A percentile compares a stretch with the other conserved stretches of the same genome.
Conservation (phyloP, 2,888 invertebrate species). For the Anthophora plumipes region DNA sequence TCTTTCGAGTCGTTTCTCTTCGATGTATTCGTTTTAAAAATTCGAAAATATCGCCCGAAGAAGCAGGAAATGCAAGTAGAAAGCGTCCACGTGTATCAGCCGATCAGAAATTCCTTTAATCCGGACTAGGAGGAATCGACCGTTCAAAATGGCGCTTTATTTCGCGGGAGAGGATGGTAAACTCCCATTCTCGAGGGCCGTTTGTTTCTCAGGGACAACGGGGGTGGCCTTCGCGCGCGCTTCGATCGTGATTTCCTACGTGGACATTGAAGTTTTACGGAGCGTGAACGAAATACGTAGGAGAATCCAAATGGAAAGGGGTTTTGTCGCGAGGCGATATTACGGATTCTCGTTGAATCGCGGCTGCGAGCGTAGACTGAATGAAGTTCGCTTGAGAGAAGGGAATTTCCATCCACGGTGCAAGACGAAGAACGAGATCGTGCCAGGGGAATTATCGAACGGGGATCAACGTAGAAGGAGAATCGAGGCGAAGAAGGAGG, state of each 20-base stretch:
- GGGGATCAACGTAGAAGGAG: not conserved
- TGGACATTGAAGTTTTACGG: slow-evolving; percentile 67
- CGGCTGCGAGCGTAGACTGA: slow-evolving; percentile 33
- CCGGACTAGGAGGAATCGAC: slow-evolving; percentile 8
- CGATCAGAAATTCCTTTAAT: slow-evolving; percentile 41
- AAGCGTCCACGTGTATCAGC: no score
- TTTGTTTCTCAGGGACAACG: slow-evolving; percentile 39
- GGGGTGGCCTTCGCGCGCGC: not conserved
- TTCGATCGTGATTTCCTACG: slow-evolving; percentile 55
- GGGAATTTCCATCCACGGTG: slow-evolving; percentile 47
- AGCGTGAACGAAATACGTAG: slow-evolving; percentile 71
- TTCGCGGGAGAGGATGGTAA: slow-evolving; percentile 35
- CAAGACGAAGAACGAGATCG: slow-evolving; percentile 10
- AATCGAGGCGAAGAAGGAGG: slow-evolving; percentile 15
- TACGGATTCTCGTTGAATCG: slow-evolving; percentile 65
- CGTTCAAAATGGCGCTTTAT: slow-evolving; percentile 29
- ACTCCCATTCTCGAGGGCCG: slow-evolving; percentile 37
- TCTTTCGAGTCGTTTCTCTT: not conserved
- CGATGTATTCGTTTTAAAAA: no score
- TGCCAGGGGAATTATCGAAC: slow-evolving; percentile 32
- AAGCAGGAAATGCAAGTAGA: not conserved
- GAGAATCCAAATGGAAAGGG: slow-evolving; percentile 43
- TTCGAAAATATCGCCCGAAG: slow-evolving; percentile 2
- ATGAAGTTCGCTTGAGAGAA: slow-evolving; percentile 56
- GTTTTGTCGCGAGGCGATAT: slow-evolving; percentile 61